Base-by-base conservation (phyloP, 2,113 vertebrate species). In the Pluvialis apricaria region DNA sequence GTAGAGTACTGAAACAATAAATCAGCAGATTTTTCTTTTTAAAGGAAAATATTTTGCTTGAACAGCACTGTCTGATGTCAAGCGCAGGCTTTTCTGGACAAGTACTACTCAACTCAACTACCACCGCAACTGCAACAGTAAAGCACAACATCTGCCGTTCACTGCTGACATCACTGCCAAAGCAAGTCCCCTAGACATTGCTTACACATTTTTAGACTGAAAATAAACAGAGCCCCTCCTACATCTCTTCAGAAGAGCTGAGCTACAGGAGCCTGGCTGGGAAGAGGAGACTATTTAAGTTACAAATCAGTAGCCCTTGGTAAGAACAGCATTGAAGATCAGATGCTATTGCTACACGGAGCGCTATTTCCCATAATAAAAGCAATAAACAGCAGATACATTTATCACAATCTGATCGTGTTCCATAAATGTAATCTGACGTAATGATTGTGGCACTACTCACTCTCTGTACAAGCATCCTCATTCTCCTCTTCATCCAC, bases 401-500 rank as follows among this genome's bases (percentile, higher is more conserved):
- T 28, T 90, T 15, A 31, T 29, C 82, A 68, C n/a, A 76, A 17
- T 11, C 66, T 52, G 78, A 24, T 2, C n/a, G 62, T 28, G 49
- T n/a, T 44, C 58, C 42, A 70, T 26, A 55, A 34, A 70, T 5
- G 55, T 11, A 68, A 80, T 22, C 31, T 91, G 90, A 45, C 0
- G 4, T 8, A 54, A 40, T 8, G 49, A 61, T 2, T 14, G 34
- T 36, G 18, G 52, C 55, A 90, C 45, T 94, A 97, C 97, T 98
- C 92, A 98, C 98, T 52, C 77, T 98, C 94, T 31, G 95, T 87
- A 93, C 79, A 92, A 85, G 51, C 61, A 66, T 97, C 96, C 68
- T 96, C 92, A 40, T 90, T 92, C 86, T 94, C 90, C 29, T 98
- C 97, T 64, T 96, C 96, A 31, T 70, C 75, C 55, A 91, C 61